Percentiles rank a stretch among this genome's conserved stretches.
Evolutionary conservation across 2,888 invertebrate genomes (phyloP).

Genomic region (Rhamnusium bicolor): DNA sequence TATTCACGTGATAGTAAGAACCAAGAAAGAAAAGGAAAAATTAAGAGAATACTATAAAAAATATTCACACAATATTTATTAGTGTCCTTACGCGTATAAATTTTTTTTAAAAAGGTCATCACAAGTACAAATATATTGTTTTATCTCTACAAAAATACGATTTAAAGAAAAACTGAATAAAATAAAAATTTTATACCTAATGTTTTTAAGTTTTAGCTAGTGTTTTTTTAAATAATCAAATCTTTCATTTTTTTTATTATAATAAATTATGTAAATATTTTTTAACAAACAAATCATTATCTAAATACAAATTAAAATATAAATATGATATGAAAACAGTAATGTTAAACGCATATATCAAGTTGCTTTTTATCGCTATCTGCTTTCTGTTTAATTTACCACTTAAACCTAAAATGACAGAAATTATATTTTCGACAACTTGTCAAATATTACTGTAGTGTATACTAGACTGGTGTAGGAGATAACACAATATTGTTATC

Average conservation of each 20-base stretch:
- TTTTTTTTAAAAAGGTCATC: too few relatives aligned
- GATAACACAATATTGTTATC: neutral
- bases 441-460: neutral
- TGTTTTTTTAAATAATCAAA: too few relatives aligned
- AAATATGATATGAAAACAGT: conserved; percentile 12
- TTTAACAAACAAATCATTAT: conserved; percentile 27
- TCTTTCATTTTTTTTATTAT: too few relatives aligned
- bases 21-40: too few relatives aligned
- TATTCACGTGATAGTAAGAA: too few relatives aligned
- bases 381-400: neutral
- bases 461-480: too few relatives aligned
- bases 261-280: conserved; percentile 26
- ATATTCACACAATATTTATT: too few relatives aligned
- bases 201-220: conserved; percentile 4
- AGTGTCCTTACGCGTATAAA: too few relatives aligned
- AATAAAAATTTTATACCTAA: too few relatives aligned
- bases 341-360: conserved; percentile 8
- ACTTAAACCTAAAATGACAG: neutral
- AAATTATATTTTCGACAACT: neutral
- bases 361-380: neutral
- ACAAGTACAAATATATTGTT: too few relatives aligned
- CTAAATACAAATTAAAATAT: conserved; percentile 15
- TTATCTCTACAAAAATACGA: neutral
- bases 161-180: neutral
- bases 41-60: too few relatives aligned